Percentiles rank a stretch among this genome's conserved stretches.
Evolutionary conservation across 2,888 invertebrate species (phyloP).

Genomic region (Cerceris rybyensis): DNA sequence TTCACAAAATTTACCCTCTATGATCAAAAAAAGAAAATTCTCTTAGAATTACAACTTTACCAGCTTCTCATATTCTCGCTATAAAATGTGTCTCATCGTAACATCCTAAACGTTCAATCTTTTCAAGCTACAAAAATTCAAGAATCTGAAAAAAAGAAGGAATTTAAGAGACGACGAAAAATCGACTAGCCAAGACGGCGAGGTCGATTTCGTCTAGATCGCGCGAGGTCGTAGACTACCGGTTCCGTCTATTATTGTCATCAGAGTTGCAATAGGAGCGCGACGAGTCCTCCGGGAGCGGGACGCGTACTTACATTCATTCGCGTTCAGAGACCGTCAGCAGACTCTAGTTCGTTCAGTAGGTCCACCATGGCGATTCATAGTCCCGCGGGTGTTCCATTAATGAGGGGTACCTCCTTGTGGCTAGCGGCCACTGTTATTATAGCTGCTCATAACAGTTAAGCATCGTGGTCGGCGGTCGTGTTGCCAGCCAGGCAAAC

Average conservation of each 20-base stretch:
- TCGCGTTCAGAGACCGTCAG: conserved; percentile 56
- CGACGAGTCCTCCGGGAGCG: conserved; percentile 54
- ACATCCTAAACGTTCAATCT: too few relatives aligned
- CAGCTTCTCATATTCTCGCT: background rate
- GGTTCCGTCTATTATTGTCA: conserved; percentile 69
- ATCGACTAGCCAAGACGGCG: background rate
- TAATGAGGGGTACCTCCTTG: conserved; percentile 74
- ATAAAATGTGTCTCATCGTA: background rate
- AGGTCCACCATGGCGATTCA: conserved; percentile 76
- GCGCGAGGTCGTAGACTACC: conserved; percentile 60
- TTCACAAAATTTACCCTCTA: too few relatives aligned
- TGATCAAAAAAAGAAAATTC: too few relatives aligned
- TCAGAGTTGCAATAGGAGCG: conserved; percentile 60
- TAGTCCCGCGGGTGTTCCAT: conserved; percentile 77
- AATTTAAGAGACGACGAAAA: background rate
- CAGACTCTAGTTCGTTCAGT: conserved; percentile 53
- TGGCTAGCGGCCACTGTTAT: conserved; percentile 73
- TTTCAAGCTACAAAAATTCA: background rate
- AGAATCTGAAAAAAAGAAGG: background rate
- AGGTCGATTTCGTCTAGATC: background rate
- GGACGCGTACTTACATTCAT: conserved; percentile 59
- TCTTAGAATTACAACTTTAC: too few relatives aligned
- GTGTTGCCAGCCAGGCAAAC: conserved; percentile 63
- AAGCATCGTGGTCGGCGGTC: conserved; percentile 47
- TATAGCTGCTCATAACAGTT: conserved; percentile 79